Evolutionary conservation across 92 coral and sea anemone species (phyloP).

Genomic region (Siderastrea siderea): DNA sequence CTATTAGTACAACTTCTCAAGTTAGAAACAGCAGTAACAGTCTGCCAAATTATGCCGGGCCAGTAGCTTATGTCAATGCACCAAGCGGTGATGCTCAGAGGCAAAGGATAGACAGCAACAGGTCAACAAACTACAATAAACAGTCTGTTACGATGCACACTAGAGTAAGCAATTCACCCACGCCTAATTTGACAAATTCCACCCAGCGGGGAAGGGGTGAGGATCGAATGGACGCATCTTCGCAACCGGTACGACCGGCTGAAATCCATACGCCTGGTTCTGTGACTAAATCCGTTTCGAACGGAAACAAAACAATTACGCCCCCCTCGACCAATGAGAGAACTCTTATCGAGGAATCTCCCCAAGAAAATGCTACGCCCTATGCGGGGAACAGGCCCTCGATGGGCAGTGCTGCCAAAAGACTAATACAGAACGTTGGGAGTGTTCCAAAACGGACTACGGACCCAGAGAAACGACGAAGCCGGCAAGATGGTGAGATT

Average conservation of each 20-base stretch:
- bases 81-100: slow-evolving; percentile 11
- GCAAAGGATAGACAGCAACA: slow-evolving; percentile 4
- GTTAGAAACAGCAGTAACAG: background rate
- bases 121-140: background rate
- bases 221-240: slow-evolving; percentile 3
- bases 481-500: slow-evolving; percentile 52
- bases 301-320: slow-evolving; percentile 75
- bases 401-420: slow-evolving; percentile 46
- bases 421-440: slow-evolving; percentile 37
- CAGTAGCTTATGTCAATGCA: slow-evolving; percentile 11
- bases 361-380: slow-evolving; percentile 69
- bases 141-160: slow-evolving; percentile 1
- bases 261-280: background rate
- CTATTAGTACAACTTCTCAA: slow-evolving; percentile 11
- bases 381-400: slow-evolving; percentile 52
- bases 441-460: slow-evolving; percentile 44
- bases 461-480: slow-evolving; percentile 49
- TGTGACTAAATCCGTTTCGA: slow-evolving; percentile 25
- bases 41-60: slow-evolving; percentile 1
- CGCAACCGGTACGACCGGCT: slow-evolving; percentile 8
- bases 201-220: slow-evolving; percentile 18
- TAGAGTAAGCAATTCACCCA: slow-evolving; percentile 8
- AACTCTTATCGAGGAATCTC: slow-evolving; percentile 72
- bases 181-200: background rate
- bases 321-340: slow-evolving; percentile 77